Conservation (phyloP, 2,888 invertebrate genomes). For the Xestobium rufovillosum region DNA sequence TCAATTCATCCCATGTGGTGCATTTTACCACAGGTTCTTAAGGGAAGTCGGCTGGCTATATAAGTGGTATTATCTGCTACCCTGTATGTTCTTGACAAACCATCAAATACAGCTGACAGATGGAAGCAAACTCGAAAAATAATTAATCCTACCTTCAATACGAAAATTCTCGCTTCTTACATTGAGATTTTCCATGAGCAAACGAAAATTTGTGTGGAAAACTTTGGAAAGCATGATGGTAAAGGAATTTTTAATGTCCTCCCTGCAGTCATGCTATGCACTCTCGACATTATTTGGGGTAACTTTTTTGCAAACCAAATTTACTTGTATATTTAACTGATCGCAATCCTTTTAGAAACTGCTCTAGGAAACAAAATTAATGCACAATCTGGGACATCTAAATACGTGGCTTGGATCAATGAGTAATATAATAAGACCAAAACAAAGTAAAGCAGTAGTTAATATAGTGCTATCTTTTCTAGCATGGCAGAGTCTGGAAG, state of each 20-base stretch:
- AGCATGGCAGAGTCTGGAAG: constrained; percentile 8
- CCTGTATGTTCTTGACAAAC: no score
- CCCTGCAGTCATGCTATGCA: constrained; percentile 11
- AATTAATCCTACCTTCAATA: constrained; percentile 21
- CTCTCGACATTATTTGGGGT: constrained; percentile 20
- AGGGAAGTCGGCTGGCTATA: no score
- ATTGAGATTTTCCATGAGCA: constrained; percentile 19
- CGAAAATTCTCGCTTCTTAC: constrained; percentile 20
- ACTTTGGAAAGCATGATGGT: constrained; percentile 13
- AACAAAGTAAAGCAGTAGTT: no score
- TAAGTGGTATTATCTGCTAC: no score
- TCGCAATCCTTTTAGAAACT: constrained; percentile 13
- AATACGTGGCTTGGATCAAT: no score
- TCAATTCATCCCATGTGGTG: no score
- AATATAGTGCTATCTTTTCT: no score
- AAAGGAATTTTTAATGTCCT: constrained; percentile 13
- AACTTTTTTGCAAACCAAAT: no score
- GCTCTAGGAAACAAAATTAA: constrained; percentile 15
- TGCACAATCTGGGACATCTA: constrained; percentile 13
- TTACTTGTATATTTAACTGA: background rate
- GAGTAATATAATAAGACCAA: no score
- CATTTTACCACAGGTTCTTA: no score
- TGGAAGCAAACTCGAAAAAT: constrained; percentile 22
- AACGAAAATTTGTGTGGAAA: constrained; percentile 15
- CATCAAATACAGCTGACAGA: no score